Evolutionary conservation across 1,140 invertebrate genomes (phyloP).

Genomic region (Ips nitidus): DNA sequence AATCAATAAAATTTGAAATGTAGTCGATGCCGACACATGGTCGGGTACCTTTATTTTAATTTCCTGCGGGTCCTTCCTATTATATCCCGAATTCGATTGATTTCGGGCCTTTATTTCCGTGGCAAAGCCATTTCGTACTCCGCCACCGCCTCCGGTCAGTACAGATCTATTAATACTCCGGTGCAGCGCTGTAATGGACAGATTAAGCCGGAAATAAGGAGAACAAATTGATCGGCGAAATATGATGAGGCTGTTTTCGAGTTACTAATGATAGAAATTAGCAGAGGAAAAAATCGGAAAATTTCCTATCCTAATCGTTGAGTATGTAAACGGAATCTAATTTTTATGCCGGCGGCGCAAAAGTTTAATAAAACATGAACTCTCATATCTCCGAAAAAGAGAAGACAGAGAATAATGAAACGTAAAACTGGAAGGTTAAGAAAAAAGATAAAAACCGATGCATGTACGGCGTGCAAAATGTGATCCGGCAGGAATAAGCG

Average conservation of each 20-base stretch:
- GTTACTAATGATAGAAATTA: not conserved
- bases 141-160: slow-evolving; percentile 7
- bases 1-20: slow-evolving; percentile 11
- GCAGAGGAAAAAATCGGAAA: too few species aligned
- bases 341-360: too few species aligned
- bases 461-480: slow-evolving; percentile 34
- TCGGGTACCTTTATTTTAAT: slow-evolving; percentile 34
- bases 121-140: slow-evolving; percentile 7
- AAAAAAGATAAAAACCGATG: slow-evolving; percentile 27
- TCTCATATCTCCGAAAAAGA: not conserved
- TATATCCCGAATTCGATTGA: slow-evolving; percentile 36
- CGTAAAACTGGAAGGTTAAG: slow-evolving; percentile 21
- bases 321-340: too few species aligned
- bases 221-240: slow-evolving; percentile 7
- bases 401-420: slow-evolving; percentile 1
- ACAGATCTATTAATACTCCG: slow-evolving; percentile 14
- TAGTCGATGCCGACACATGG: slow-evolving; percentile 26
- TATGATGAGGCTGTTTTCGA: not conserved
- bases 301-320: too few species aligned
- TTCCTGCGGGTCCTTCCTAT: slow-evolving; percentile 32
- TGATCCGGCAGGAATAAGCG: slow-evolving; percentile 32
- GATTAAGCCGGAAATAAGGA: slow-evolving; percentile 11
- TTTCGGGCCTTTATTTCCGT: slow-evolving; percentile 28
- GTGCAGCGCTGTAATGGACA: slow-evolving; percentile 5
- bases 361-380: too few species aligned